A percentile compares a stretch with the other conserved stretches of the same genome.
phyloP scores from a whole-genome alignment of 2,888 invertebrate genomes.

The Harpagoxenus sublaevis region DNA sequence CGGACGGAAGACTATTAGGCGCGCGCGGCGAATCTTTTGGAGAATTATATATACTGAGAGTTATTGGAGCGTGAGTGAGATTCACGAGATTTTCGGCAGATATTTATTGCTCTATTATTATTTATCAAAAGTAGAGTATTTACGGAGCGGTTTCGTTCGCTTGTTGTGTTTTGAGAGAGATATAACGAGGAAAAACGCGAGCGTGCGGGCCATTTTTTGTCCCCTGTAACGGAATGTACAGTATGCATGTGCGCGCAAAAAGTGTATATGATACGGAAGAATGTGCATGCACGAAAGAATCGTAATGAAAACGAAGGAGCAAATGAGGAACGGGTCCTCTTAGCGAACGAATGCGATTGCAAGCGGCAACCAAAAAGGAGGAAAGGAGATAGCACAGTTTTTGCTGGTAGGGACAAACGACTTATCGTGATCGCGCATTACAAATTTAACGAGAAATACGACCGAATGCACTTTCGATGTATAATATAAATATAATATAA shows the following conservation, averaged over 20 bases:
- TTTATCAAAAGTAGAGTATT: slow-evolving; percentile 72
- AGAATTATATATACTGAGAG: slow-evolving; percentile 70
- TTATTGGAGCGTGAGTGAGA: slow-evolving; percentile 67
- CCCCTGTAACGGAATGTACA: slow-evolving; percentile 63
- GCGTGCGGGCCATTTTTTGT: slow-evolving; percentile 56
- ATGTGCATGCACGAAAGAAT: slow-evolving; percentile 25
- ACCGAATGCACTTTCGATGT: slow-evolving; percentile 74
- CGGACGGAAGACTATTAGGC: slow-evolving; percentile 42
- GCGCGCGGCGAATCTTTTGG: slow-evolving; percentile 64
- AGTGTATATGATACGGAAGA: slow-evolving; percentile 27
- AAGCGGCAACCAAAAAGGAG: slow-evolving; percentile 61
- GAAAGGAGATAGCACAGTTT: slow-evolving; percentile 46
- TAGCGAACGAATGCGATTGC: slow-evolving; percentile 61
- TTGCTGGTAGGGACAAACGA: slow-evolving; percentile 59
- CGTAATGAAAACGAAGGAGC: slow-evolving; percentile 9
- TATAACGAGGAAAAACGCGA: slow-evolving; percentile 60
- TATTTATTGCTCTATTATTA: slow-evolving; percentile 76
- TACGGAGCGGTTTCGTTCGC: slow-evolving; percentile 75
- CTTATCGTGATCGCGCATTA: slow-evolving; percentile 72
- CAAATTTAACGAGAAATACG: slow-evolving; percentile 66
- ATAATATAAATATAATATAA: slow-evolving; percentile 73
- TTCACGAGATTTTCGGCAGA: slow-evolving; percentile 69
- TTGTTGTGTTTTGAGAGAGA: slow-evolving; percentile 77
- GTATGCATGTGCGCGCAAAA: slow-evolving; percentile 37
- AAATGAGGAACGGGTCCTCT: slow-evolving; percentile 24